Evolutionary conservation across 2,888 invertebrate species (phyloP).

Genomic region (Mythimna ferrago): DNA sequence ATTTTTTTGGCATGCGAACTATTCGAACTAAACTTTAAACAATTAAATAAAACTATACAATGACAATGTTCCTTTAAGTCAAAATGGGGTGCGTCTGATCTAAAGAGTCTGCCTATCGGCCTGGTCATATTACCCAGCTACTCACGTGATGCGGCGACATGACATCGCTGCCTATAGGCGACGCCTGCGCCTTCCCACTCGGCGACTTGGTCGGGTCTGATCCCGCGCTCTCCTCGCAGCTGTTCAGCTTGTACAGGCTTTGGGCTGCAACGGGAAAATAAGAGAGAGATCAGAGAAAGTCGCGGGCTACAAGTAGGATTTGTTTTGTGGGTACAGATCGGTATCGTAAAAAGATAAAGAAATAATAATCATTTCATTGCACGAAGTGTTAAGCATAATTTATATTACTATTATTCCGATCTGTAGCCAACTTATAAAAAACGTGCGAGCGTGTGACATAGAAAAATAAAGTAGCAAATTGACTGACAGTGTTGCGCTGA

Average conservation of each 20-base stretch:
- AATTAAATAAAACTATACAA: background rate
- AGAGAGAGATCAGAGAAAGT: conserved; percentile 9
- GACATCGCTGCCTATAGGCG: conserved; percentile 85
- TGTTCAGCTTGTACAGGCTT: conserved; percentile 88
- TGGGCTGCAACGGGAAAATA: conserved; percentile 80
- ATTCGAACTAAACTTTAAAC: background rate
- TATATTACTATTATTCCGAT: conserved; percentile 4
- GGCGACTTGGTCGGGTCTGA: conserved; percentile 86
- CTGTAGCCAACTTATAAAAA: conserved; percentile 27
- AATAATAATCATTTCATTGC: background rate
- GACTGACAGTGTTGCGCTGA: conserved; percentile 92
- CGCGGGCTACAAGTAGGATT: background rate
- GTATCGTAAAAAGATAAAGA: background rate
- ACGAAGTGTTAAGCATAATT: background rate
- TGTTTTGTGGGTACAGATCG: conserved; percentile 28
- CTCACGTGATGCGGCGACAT: conserved; percentile 88
- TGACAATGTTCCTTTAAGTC: background rate
- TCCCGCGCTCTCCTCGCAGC: conserved; percentile 81
- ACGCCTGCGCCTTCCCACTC: conserved; percentile 80
- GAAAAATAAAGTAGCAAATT: conserved; percentile 51
- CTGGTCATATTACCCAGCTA: conserved; percentile 27
- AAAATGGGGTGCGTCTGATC: conserved; percentile 18
- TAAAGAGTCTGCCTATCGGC: conserved; percentile 33
- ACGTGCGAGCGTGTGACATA: conserved; percentile 37
- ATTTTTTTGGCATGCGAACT: background rate